Conservation (phyloP, 2,888 invertebrate species). For the Pheosia tremula region DNA sequence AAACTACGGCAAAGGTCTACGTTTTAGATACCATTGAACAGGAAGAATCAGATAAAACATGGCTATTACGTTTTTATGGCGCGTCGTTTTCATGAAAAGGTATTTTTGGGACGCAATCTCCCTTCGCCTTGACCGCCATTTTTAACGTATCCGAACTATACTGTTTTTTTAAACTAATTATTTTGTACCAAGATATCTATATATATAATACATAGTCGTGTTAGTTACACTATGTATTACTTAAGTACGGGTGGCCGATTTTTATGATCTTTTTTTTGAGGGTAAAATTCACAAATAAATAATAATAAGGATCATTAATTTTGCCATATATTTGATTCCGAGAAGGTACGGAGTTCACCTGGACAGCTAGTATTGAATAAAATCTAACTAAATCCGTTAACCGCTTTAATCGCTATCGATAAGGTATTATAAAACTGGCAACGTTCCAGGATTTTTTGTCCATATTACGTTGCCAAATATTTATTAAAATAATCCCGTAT, state of each 20-base stretch:
- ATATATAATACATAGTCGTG: too few species aligned
- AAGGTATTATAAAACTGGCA: not conserved
- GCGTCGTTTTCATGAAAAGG: constrained; percentile 45
- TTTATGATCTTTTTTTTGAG: too few species aligned
- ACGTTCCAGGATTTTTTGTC: not conserved
- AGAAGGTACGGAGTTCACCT: not conserved
- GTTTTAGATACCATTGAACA: constrained; percentile 46
- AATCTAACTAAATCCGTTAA: not conserved
- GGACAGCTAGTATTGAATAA: not conserved
- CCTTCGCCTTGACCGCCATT: constrained; percentile 38
- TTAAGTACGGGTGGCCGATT: too few species aligned
- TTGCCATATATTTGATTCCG: too few species aligned
- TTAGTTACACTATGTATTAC: too few species aligned
- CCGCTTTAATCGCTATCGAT: not conserved
- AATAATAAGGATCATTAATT: too few species aligned
- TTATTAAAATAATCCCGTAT: not conserved
- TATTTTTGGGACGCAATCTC: constrained; percentile 36
- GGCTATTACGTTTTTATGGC: constrained; percentile 63
- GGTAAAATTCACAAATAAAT: too few species aligned
- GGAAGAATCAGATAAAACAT: constrained; percentile 59
- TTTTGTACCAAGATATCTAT: not conserved
- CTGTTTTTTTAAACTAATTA: not conserved
- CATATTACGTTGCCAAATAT: constrained; percentile 1
- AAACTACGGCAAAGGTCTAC: constrained; percentile 18
- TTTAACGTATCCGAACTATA: constrained; percentile 15